These are phyloP conservation scores for Borostomias antarcticus DNA, from an alignment of 2,797 vertebrate genomes.

Conservation along the genomic window DNA sequence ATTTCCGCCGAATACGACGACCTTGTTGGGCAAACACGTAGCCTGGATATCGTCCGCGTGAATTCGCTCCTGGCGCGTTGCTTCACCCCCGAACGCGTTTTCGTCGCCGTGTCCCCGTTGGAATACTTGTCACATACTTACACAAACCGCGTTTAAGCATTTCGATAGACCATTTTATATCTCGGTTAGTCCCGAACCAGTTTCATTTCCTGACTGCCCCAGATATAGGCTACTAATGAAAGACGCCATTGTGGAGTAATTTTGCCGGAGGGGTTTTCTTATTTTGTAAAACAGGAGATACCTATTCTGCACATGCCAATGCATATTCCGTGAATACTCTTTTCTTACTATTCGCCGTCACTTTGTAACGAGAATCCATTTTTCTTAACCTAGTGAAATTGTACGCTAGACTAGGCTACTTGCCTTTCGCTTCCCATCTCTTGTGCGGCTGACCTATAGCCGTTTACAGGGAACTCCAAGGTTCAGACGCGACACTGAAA, in stretches of 20 bases:
- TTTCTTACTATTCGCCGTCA: slow-evolving; percentile 35
- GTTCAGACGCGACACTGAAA: slow-evolving; percentile 40
- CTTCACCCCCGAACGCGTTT: slow-evolving; percentile 49
- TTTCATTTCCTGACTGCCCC: slow-evolving; percentile 75
- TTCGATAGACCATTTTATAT: slow-evolving; percentile 21
- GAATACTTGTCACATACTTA: slow-evolving; percentile 57
- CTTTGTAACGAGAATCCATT: slow-evolving; percentile 32
- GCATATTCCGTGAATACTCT: slow-evolving; percentile 62
- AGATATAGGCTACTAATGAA: slow-evolving; percentile 78
- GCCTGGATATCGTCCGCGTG: slow-evolving; percentile 54
- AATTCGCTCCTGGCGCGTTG: slow-evolving; percentile 67
- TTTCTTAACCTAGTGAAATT: slow-evolving; percentile 26
- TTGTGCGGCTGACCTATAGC: slow-evolving; percentile 33
- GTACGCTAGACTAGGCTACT: slow-evolving; percentile 12
- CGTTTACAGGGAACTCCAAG: slow-evolving; percentile 57
- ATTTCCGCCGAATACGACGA: slow-evolving; percentile 20
- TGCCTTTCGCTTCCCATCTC: slow-evolving; percentile 25
- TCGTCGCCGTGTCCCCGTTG: slow-evolving; percentile 44
- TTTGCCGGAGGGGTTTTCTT: slow-evolving; percentile 74
- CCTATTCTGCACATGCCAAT: slow-evolving; percentile 65
- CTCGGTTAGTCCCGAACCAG: slow-evolving; percentile 49
- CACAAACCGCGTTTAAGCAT: slow-evolving; percentile 41
- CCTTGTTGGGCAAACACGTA: slow-evolving; percentile 53
- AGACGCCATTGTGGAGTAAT: slow-evolving; percentile 87
- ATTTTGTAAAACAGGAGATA: slow-evolving; percentile 70